Base-by-base conservation (phyloP, 2,888 invertebrate species). In the Euspilapteryx auroguttella region DNA sequence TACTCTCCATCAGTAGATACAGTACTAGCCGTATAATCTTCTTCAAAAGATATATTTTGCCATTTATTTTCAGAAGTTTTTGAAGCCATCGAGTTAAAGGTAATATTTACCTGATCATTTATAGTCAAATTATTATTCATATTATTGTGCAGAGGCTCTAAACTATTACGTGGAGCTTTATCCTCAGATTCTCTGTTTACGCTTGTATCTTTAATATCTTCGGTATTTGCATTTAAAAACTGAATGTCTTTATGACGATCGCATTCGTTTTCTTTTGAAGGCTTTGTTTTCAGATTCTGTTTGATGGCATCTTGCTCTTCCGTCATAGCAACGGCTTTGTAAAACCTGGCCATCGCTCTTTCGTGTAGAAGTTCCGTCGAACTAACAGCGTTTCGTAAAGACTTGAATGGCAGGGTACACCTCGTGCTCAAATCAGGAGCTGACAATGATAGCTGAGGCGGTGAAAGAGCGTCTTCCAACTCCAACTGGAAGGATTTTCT, bases 351-450 rank as follows among this genome's bases (percentile, higher is more conserved):
- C 86, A 91, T 88, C 8, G 89, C 87, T 24, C 84, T 79, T 51
- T 90, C 90, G 51, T 89, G 89, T 1, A 92, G 76, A 4, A 92
- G 71, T 50, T 91, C 91, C 0, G 89, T 86, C 2, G 90, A 90
- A 47, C 91, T 91, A 14, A 87, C 86, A 1, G 89, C 86, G 40
- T 83, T 80, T 14, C 87, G 80, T 20, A 90, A 58, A 25, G 82
- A 77, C 42, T 83, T 79, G 27, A 79, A 73, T 10, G 79, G 78
- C 45, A 77, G 57, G 15, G 59, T 43, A 35, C 54, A 51, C 21
- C 63, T 57, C 21, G 66, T 47, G 42, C 85, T 83, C 32, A 91
- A 59, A 51, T 91, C 90, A 0, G 91, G 91, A 8, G 90, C 84
- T 1, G 91, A 91, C 28, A 90, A 73, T 0, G 91, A 91, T 41